Evolutionary conservation across 2,888 invertebrate species (phyloP).

Genomic region (Plusia festucae): DNA sequence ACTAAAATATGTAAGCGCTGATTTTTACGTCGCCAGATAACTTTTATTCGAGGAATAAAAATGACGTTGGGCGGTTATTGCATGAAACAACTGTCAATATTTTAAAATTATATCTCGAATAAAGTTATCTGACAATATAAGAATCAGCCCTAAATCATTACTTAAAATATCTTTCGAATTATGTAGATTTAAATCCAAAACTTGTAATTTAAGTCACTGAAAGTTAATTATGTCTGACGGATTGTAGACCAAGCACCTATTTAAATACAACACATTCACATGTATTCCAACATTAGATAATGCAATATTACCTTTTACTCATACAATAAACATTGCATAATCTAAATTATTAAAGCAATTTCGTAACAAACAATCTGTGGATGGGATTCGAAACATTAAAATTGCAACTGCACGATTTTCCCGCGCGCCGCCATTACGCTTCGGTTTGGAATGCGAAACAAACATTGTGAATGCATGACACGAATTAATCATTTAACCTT

Average conservation of each 20-base stretch:
- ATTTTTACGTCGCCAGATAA: no score
- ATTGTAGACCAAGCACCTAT: neutral
- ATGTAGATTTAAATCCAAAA: no score
- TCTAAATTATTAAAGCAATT: conserved; percentile 16
- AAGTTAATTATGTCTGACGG: neutral
- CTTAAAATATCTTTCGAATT: no score
- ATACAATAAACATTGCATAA: conserved; percentile 25
- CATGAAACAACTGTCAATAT: no score
- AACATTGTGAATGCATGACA: conserved; percentile 45
- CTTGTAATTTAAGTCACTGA: no score
- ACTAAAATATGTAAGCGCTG: no score
- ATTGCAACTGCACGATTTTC: conserved; percentile 40
- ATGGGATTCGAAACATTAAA: conserved; percentile 38
- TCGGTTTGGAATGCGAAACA: conserved; percentile 37
- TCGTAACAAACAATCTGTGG: conserved; percentile 40
- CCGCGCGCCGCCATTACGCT: conserved; percentile 27
- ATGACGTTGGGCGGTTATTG: no score
- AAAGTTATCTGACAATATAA: no score
- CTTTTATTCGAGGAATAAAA: no score
- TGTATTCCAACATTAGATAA: conserved; percentile 2
- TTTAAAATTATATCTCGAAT: no score
- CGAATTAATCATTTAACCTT: conserved; percentile 39
- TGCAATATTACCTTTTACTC: neutral
- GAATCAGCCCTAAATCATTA: no score
- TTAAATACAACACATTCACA: neutral